A percentile compares a stretch with the other conserved stretches of the same genome.
Conservation (phyloP, 1,140 invertebrate genomes). For the Brachionus plicatilis region DNA sequence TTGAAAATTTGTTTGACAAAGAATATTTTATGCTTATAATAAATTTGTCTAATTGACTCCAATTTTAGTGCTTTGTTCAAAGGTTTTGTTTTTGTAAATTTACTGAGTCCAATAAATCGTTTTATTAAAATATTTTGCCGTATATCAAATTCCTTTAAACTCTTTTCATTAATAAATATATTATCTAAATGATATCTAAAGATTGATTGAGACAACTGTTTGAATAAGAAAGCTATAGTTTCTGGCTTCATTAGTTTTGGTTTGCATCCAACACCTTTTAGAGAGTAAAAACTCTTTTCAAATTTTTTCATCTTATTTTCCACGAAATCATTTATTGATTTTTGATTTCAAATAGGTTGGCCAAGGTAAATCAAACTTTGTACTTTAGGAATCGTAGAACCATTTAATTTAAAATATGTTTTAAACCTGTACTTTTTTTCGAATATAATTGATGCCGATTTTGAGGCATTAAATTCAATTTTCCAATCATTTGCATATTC, state of each 20-base stretch:
- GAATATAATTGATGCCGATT: too few relatives aligned
- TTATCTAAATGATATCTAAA: neutral
- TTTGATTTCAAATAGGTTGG: neutral
- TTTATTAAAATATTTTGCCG: too few relatives aligned
- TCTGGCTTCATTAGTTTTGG: neutral
- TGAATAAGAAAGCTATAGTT: neutral
- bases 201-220: neutral
- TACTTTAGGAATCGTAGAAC: neutral
- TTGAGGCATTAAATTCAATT: too few relatives aligned
- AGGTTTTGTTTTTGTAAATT: too few relatives aligned
- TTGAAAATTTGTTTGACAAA: too few relatives aligned
- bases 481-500: too few relatives aligned
- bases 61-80: too few relatives aligned
- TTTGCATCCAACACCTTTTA: neutral
- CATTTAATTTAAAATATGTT: neutral
- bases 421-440: neutral
- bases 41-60: too few relatives aligned
- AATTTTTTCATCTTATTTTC: neutral
- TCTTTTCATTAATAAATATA: too few relatives aligned
- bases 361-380: neutral
- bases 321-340: neutral
- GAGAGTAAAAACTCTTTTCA: neutral
- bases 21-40: too few relatives aligned
- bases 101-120: too few relatives aligned
- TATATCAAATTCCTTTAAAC: too few relatives aligned